A percentile compares a stretch with the other conserved stretches of the same genome.
phyloP scores from a whole-genome alignment of 2,888 invertebrate genomes.

The Esperia sulphurella region DNA sequence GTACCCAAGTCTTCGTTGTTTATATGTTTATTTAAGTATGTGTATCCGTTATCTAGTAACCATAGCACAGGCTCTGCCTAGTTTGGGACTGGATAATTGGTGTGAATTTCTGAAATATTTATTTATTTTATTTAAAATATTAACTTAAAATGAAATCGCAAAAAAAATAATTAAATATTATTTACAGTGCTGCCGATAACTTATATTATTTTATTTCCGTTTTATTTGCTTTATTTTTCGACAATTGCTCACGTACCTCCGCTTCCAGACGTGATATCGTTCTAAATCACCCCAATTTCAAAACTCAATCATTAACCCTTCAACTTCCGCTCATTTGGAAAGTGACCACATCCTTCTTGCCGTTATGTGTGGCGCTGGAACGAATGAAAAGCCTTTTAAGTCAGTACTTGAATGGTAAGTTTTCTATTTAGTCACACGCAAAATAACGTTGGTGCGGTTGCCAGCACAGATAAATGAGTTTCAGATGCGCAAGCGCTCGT shows the following conservation, averaged over 20 bases:
- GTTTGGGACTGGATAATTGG: too few species aligned
- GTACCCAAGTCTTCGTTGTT: too few species aligned
- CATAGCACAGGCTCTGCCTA: too few species aligned
- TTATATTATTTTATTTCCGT: not conserved
- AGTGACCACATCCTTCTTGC: not conserved
- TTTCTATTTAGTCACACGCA: not conserved
- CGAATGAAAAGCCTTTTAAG: too few species aligned
- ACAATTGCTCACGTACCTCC: not conserved
- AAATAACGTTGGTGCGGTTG: not conserved
- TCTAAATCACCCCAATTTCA: constrained; percentile 3
- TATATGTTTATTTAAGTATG: too few species aligned
- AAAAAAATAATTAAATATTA: too few species aligned
- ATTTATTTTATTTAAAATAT: too few species aligned
- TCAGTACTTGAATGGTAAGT: too few species aligned
- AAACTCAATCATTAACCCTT: constrained; percentile 10
- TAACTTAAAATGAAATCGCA: too few species aligned
- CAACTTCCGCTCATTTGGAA: constrained; percentile 8
- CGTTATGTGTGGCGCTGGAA: not conserved
- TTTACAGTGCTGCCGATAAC: too few species aligned
- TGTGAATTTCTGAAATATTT: too few species aligned
- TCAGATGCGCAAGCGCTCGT: constrained; percentile 11
- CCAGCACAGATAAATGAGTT: not conserved
- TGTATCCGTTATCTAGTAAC: too few species aligned
- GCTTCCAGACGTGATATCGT: not conserved
- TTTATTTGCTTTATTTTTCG: not conserved